A percentile compares a stretch with the other conserved stretches of the same genome.
phyloP scores from a whole-genome alignment of 2,888 invertebrate species.

The Tetragonisca angustula region DNA sequence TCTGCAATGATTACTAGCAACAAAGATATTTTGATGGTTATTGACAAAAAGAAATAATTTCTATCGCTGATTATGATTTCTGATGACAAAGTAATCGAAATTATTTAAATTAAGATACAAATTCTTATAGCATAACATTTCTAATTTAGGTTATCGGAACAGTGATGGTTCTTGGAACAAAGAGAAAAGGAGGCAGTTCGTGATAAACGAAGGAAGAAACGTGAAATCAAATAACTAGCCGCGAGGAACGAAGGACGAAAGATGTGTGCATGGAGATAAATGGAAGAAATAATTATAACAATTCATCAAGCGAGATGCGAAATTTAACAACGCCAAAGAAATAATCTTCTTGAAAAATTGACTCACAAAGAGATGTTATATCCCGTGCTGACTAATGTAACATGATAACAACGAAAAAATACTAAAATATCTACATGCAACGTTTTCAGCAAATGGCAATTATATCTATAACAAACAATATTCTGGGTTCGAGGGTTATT shows the following conservation, averaged over 20 bases:
- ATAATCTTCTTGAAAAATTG: conserved; percentile 1
- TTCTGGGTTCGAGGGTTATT: background rate
- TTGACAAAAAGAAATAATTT: background rate
- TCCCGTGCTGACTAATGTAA: background rate
- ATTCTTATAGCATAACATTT: background rate
- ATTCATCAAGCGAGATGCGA: conserved; percentile 17
- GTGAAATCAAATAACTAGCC: conserved; percentile 16
- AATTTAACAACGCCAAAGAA: conserved; percentile 11
- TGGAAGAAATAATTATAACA: conserved; percentile 34
- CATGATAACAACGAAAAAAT: background rate
- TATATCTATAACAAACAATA: background rate
- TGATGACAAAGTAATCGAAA: background rate
- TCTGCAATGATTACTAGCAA: background rate
- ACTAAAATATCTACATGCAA: background rate
- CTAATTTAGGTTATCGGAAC: background rate
- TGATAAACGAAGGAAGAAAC: background rate
- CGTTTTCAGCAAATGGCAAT: background rate
- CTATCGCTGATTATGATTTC: background rate
- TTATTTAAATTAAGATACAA: background rate
- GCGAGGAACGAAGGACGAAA: conserved; percentile 43
- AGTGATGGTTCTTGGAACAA: background rate
- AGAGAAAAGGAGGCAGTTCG: background rate
- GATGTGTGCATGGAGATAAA: conserved; percentile 49
- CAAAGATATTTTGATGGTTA: background rate
- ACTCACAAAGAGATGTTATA: background rate